Evolutionary conservation across 2,888 invertebrate species (phyloP), one percentile per base, ranked within the genome.

Genomic region (Choristoneura rosaceana): DNA sequence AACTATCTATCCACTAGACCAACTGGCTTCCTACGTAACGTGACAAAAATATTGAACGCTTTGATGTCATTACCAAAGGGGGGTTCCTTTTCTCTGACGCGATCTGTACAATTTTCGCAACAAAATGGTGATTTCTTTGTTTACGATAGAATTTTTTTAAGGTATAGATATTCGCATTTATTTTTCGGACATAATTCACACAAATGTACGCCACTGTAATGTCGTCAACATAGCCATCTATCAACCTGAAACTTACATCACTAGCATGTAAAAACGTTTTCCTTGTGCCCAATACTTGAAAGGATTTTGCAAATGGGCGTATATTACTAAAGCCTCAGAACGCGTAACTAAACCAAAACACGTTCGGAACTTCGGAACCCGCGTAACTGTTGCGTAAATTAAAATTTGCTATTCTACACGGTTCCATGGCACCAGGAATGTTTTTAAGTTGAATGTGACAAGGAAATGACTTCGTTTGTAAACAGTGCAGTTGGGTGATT

Each of bases 271-370:
- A 62, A 67, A 71, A 67, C 34, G 50, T 73, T 64, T 69, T 69
- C 73, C 73, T 73, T 73, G 73, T 73, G 34, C 73, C 59, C 64
- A 64, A 69, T 73, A 60, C 68, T 52, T 73, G 64, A 73, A 73
- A 73, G 73, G 59, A 64, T 69, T 71, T 71, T 69, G 59, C 63
- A 73, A 73, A 73, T 73, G 71, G 47, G 47, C 67, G 38, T 68
- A 71, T 43, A 64, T 73, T 69, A 68, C 50, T 67, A 60, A 60
- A 52, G 41, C 70, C 64, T 4, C 61, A 10, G 58, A 15, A 15
- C 10, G 63, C 65, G 65, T 55, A 55, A 66, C 73, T 73, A 73
- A 71, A 47, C 43, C 45, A 64, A 62, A 64, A 64, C 64, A 64
- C 64, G 34, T 64, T 38, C 38, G 38, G 38, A 38, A 38, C 38